Evolutionary conservation across 2,113 vertebrate species (phyloP).

Genomic region (Eublepharis macularius): DNA sequence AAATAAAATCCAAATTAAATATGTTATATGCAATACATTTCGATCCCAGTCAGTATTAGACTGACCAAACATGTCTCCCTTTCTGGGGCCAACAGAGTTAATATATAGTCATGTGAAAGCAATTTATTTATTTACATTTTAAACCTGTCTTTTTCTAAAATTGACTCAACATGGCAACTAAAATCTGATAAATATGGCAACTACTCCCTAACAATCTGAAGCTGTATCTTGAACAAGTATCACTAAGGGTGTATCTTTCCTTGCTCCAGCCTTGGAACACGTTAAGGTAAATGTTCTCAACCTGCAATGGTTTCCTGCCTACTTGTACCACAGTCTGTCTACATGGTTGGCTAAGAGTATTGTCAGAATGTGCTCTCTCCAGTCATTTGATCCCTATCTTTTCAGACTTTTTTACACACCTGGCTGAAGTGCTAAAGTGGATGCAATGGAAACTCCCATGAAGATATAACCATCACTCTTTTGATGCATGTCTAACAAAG

Average conservation of each 20-base stretch:
- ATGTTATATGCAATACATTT: no score
- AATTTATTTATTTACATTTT: no score
- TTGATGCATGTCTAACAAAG: neutral
- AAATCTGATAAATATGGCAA: no score
- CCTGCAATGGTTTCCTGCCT: neutral
- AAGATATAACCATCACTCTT: neutral
- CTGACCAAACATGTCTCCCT: neutral
- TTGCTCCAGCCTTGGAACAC: neutral
- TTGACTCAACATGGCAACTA: no score
- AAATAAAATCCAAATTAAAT: no score
- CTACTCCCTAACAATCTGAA: no score
- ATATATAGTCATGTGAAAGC: no score
- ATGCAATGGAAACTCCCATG: neutral
- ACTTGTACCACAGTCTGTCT: neutral
- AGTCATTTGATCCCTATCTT: neutral
- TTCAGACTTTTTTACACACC: neutral
- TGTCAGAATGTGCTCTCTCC: neutral
- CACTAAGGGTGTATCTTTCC: neutral
- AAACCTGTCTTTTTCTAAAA: no score
- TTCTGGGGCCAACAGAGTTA: neutral
- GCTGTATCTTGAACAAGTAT: no score
- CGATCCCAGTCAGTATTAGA: neutral
- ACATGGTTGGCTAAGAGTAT: neutral
- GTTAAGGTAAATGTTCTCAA: neutral
- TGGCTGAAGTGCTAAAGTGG: neutral